Base-by-base conservation (phyloP, 2,888 invertebrate species). In the Abrostola tripartita region DNA sequence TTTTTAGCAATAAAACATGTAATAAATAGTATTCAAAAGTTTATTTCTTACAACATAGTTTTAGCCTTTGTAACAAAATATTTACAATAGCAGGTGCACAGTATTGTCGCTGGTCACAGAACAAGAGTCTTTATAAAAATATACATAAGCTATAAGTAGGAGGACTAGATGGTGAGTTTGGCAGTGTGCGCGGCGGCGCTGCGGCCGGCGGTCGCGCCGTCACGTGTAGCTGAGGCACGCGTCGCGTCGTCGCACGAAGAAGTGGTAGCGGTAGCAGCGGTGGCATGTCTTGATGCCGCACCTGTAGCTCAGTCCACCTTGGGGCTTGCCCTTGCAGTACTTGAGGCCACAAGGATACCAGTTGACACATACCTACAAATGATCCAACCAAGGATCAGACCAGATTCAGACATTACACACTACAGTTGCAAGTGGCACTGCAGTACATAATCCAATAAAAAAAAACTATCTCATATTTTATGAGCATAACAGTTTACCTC, bases 281-380 rank as follows among this genome's bases (percentile, higher is more conserved):
- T 97, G 96, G 90, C 99, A 99, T 0, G 99, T 99, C 92, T 98
- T 98, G 86, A 99, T 99, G 74, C 99, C 99, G 89, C 99, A 99
- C 58, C 99, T 96, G 93, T 98, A 99, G 95, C 96, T 95, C 92
- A 96, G 87, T 9, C 94, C 91, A 10, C 95, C 95, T 76, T 96
- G 95, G 51, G 96, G 96, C 88, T 97, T 97, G 51, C 97, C 97
- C 84, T 98, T 98, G 92, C 99, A 99, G 92, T 98, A 99, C 88
- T 99, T 99, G 50, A 99, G 95, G 35, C 98, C 98, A 90, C 99
- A 99, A 0, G 99, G 99, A 91, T 98, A 99, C 99, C 99, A 99
- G 59, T 98, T 98, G 58, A 99, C 97, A 89, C 98, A 98, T 71
- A 92, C 88, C 93, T 93, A 79, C 24, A 24, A 24, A 24, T 24